Percentiles rank a stretch among this genome's conserved stretches.
Evolutionary conservation across 2,888 invertebrate species (phyloP).

Genomic region (Coenonympha arcania): DNA sequence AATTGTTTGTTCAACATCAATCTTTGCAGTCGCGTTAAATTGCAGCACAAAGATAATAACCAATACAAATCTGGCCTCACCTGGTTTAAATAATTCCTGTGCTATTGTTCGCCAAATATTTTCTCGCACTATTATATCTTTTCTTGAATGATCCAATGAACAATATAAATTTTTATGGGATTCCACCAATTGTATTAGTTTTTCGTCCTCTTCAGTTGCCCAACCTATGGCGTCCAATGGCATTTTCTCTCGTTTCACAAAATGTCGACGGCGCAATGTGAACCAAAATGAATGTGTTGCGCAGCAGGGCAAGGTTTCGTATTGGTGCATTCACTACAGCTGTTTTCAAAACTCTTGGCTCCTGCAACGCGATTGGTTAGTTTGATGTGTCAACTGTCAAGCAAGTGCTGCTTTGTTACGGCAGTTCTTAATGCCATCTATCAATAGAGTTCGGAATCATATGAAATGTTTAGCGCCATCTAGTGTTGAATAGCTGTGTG

Average conservation of each 20-base stretch:
- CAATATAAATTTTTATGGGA: slow-evolving; percentile 60
- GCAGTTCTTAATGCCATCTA: not conserved
- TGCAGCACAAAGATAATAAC: slow-evolving; percentile 41
- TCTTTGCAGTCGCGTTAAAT: slow-evolving; percentile 34
- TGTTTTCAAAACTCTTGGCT: too few species aligned
- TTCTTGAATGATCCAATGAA: slow-evolving; percentile 55
- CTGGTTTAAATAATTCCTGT: slow-evolving; percentile 55
- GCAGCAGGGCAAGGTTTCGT: slow-evolving; percentile 66
- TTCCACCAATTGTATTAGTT: slow-evolving; percentile 55
- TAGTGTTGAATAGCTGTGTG: not conserved
- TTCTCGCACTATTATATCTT: slow-evolving; percentile 59
- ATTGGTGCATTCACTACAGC: too few species aligned
- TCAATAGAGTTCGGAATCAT: not conserved
- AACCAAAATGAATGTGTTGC: slow-evolving; percentile 61
- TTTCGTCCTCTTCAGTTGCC: slow-evolving; percentile 59
- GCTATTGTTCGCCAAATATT: slow-evolving; percentile 64
- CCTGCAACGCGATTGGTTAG: too few species aligned
- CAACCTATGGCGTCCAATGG: slow-evolving; percentile 62
- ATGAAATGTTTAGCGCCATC: not conserved
- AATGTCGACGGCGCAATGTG: slow-evolving; percentile 62
- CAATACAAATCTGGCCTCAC: slow-evolving; percentile 34
- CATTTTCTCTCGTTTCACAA: slow-evolving; percentile 55
- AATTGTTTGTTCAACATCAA: not conserved
- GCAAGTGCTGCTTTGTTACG: slow-evolving; percentile 4
- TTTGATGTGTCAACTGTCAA: too few species aligned